These are phyloP conservation scores for Anolis apletophallus DNA, from an alignment of 2,797 vertebrate species.

Conservation along the genomic window DNA sequence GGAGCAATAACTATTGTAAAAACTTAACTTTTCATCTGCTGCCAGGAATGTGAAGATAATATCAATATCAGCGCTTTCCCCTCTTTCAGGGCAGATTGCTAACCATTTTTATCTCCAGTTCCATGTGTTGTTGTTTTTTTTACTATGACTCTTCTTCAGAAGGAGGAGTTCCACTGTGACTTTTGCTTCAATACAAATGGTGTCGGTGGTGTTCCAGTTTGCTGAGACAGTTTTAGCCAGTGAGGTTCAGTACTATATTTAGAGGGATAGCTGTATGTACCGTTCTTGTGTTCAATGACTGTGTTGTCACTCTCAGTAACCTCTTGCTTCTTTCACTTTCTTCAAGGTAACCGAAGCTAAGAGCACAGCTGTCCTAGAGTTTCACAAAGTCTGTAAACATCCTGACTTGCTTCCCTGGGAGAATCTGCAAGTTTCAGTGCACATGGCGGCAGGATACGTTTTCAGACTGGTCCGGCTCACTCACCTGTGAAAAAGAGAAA, in stretches of 20 bases:
- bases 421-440: slow-evolving; percentile 77
- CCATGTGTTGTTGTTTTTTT: not conserved
- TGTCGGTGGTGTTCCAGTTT: not conserved
- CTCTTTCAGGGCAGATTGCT: not conserved
- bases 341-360: slow-evolving; percentile 80
- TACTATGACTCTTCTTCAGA: not conserved
- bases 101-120: not conserved
- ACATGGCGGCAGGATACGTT: slow-evolving; percentile 76
- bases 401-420: slow-evolving; percentile 76
- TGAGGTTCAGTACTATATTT: slow-evolving; percentile 48
- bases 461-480: slow-evolving; percentile 44
- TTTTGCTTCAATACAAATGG: not conserved
- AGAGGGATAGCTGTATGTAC: not conserved
- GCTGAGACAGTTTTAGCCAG: slow-evolving; percentile 26
- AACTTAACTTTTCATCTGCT: not conserved
- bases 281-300: accelerated
- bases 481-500: slow-evolving; percentile 76
- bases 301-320: slow-evolving; percentile 52
- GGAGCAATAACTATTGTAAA: not conserved
- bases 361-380: slow-evolving; percentile 80
- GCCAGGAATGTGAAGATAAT: not conserved
- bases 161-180: too few relatives aligned
- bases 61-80: not conserved
- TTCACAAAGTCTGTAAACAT: slow-evolving; percentile 75
- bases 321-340: slow-evolving; percentile 59